phyloP scores from a whole-genome alignment of 2,888 invertebrate genomes.

The Girardia tigrina region DNA sequence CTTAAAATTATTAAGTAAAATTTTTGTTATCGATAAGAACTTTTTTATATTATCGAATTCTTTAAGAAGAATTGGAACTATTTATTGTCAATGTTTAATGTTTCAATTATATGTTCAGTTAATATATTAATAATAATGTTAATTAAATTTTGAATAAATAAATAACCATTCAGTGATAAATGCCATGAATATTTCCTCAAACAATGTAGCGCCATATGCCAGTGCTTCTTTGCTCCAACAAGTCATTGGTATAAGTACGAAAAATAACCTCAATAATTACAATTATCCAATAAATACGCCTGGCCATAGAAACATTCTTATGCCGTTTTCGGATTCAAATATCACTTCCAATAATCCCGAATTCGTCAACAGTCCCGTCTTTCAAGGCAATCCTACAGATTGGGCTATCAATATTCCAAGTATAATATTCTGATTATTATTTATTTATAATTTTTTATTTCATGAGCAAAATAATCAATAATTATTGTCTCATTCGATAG shows the following conservation, averaged over 20 bases:
- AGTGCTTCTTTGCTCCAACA: constrained; percentile 31
- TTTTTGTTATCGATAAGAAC: too few relatives aligned
- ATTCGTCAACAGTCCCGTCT: neutral
- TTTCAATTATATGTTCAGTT: too few relatives aligned
- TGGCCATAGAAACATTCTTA: neutral
- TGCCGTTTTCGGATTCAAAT: constrained; percentile 18
- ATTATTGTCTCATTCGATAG: too few relatives aligned
- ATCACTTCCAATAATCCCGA: neutral
- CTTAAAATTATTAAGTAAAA: too few relatives aligned
- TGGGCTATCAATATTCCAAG: constrained; percentile 19
- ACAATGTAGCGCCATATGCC: constrained; percentile 33
- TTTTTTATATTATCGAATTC: too few relatives aligned
- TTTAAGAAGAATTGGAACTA: too few relatives aligned
- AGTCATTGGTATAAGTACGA: constrained; percentile 27
- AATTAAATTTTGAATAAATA: too few relatives aligned
- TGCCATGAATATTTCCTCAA: constrained; percentile 6
- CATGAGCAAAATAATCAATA: too few relatives aligned
- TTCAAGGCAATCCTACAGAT: neutral
- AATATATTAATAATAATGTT: too few relatives aligned
- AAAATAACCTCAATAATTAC: constrained; percentile 3
- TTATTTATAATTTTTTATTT: too few relatives aligned
- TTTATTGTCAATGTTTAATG: too few relatives aligned
- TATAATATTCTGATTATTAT: neutral
- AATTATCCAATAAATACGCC: neutral
- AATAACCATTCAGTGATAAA: too few relatives aligned